Conservation (phyloP, 1,140 invertebrate species). For the Zeugodacus cucurbitae region DNA sequence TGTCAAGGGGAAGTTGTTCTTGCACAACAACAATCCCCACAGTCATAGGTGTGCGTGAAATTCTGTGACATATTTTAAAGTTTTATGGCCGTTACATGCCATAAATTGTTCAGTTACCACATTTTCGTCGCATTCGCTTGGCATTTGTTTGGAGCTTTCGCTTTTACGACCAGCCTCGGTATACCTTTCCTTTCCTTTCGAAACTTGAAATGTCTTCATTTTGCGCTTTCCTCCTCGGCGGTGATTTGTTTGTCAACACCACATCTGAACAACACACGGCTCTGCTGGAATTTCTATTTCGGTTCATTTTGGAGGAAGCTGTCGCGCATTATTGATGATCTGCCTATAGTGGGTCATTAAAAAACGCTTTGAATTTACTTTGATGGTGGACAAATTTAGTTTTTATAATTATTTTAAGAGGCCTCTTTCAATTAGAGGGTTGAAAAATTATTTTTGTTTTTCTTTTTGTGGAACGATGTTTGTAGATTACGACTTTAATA, state of each 20-base stretch:
- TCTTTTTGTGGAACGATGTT: too few species aligned
- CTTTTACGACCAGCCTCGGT: neutral
- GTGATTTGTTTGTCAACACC: neutral
- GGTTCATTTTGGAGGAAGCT: neutral
- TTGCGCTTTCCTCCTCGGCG: neutral
- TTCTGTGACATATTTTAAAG: conserved; percentile 10
- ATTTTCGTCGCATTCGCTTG: neutral
- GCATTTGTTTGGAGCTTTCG: neutral
- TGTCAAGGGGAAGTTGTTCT: conserved; percentile 1
- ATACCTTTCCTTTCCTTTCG: too few species aligned
- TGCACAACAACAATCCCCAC: neutral
- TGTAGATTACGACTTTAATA: too few species aligned
- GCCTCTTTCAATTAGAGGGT: too few species aligned
- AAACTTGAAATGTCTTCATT: neutral
- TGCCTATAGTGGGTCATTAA: neutral
- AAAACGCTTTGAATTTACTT: neutral
- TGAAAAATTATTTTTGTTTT: too few species aligned
- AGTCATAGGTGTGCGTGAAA: neutral
- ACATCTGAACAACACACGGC: neutral
- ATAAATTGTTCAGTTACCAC: neutral
- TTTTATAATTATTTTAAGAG: neutral
- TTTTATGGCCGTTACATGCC: conserved; percentile 11
- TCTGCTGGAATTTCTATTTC: neutral
- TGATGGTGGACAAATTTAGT: neutral
- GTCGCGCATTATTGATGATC: neutral